phyloP scores from a whole-genome alignment of 2,113 vertebrate genomes.

The Hyaena hyaena region DNA sequence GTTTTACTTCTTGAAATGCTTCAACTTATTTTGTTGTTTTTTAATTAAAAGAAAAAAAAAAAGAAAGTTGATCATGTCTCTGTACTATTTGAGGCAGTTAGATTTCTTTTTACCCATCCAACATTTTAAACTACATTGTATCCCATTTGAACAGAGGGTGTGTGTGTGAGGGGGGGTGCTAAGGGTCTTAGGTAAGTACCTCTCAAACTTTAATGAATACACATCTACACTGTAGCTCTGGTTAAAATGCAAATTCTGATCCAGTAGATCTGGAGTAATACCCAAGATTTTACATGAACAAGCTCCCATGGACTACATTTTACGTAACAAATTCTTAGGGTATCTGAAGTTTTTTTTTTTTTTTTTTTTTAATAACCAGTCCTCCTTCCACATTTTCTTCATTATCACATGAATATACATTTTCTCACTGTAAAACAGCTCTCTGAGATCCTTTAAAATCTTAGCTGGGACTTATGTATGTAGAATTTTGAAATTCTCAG shows the following conservation, averaged over 20 bases:
- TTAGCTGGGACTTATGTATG: neutral
- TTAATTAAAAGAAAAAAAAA: neutral
- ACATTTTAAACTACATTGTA: neutral
- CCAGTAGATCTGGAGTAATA: neutral
- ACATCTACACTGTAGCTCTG: neutral
- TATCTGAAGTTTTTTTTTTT: neutral
- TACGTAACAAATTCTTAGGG: neutral
- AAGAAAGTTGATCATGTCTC: neutral
- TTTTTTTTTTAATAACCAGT: neutral
- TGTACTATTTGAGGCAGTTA: neutral
- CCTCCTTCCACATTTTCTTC: neutral
- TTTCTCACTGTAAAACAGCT: slow-evolving; percentile 16
- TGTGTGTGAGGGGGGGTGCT: neutral
- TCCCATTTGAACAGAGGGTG: neutral
- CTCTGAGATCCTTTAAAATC: neutral
- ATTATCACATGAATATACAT: neutral
- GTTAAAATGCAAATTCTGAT: slow-evolving; percentile 17
- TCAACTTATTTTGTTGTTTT: neutral
- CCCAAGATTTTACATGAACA: neutral
- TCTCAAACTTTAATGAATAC: neutral
- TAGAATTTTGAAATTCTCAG: neutral
- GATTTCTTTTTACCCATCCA: neutral
- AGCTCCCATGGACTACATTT: neutral
- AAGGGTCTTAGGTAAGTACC: neutral
- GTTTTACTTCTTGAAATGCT: slow-evolving; percentile 30